Conservation (phyloP, 2,797 vertebrate species). For the Acipenser transmontanus region DNA sequence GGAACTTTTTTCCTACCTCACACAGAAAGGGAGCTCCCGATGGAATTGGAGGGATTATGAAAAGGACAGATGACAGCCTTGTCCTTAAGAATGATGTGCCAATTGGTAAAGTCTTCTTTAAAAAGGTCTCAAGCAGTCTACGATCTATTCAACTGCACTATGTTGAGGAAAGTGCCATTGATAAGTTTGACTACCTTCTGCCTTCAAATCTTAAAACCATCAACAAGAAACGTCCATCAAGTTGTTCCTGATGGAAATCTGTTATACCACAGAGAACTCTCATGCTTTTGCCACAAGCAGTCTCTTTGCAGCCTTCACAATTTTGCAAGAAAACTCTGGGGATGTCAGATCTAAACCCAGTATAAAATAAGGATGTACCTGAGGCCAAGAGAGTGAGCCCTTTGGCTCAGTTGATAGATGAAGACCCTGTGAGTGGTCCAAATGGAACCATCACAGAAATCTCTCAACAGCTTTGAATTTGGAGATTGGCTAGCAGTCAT, state of each 20-base stretch:
- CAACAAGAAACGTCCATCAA: too few species aligned
- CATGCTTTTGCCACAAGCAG: too few species aligned
- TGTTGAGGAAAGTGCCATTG: conserved; percentile 2
- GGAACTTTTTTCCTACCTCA: conserved; percentile 20
- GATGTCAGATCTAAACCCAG: too few species aligned
- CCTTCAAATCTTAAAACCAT: too few species aligned
- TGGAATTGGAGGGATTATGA: conserved; percentile 19
- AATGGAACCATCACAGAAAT: conserved; percentile 3
- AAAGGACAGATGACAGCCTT: conserved; percentile 14
- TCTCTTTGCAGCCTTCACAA: too few species aligned
- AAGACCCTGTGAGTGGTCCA: conserved; percentile 3
- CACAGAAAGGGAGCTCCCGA: conserved; percentile 19
- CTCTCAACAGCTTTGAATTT: neutral
- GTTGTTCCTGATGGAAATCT: too few species aligned
- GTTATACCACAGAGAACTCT: too few species aligned
- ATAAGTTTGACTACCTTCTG: neutral
- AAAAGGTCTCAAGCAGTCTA: conserved; percentile 20
- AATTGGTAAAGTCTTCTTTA: conserved; percentile 17
- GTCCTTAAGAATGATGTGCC: conserved; percentile 11
- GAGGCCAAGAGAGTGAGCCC: conserved; percentile 4
- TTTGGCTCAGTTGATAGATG: conserved; percentile 10
- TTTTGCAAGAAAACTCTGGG: too few species aligned
- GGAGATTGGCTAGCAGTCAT: conserved; percentile 23
- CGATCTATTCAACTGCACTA: conserved; percentile 14
- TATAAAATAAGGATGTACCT: conserved; percentile 4